A percentile compares a stretch with the other conserved stretches of the same genome.
Conservation (phyloP, 1,140 invertebrate species). For the Diuraphis noxia region DNA sequence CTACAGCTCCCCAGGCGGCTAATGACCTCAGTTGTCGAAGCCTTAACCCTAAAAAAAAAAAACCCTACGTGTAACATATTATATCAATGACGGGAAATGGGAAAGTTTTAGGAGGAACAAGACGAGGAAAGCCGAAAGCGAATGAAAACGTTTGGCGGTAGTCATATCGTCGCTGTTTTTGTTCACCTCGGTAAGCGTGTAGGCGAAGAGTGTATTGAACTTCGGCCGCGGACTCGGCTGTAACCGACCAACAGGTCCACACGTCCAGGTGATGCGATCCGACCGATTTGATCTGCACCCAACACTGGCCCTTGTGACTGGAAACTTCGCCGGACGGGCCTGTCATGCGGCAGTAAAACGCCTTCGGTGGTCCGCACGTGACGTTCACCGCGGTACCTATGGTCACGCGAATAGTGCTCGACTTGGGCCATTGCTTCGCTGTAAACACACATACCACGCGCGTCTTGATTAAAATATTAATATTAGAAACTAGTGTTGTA, state of each 20-base stretch:
- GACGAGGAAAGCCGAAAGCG: not conserved
- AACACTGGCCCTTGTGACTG: conserved; percentile 4
- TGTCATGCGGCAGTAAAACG: conserved; percentile 34
- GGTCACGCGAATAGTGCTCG: not conserved
- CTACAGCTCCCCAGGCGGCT: too few relatives aligned
- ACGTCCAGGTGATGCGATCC: conserved; percentile 30
- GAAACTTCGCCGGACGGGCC: conserved; percentile 2
- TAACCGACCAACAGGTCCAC: conserved; percentile 45
- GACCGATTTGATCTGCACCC: conserved; percentile 11
- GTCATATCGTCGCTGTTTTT: not conserved
- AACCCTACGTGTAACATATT: too few relatives aligned
- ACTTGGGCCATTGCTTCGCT: conserved; percentile 18
- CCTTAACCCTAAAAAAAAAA: too few relatives aligned
- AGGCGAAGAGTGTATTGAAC: conserved; percentile 16
- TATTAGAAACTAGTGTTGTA: not conserved
- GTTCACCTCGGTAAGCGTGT: conserved; percentile 32
- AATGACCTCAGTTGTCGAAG: too few relatives aligned
- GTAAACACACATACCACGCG: not conserved
- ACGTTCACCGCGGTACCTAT: conserved; percentile 16
- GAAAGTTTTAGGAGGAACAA: not conserved
- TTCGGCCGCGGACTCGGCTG: conserved; percentile 37
- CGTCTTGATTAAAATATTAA: not conserved
- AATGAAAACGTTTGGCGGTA: not conserved
- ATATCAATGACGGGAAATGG: not conserved
- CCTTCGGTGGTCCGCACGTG: conserved; percentile 28